Conservation (phyloP, 2,888 invertebrate species). For the Sphecodes monilicornis region DNA sequence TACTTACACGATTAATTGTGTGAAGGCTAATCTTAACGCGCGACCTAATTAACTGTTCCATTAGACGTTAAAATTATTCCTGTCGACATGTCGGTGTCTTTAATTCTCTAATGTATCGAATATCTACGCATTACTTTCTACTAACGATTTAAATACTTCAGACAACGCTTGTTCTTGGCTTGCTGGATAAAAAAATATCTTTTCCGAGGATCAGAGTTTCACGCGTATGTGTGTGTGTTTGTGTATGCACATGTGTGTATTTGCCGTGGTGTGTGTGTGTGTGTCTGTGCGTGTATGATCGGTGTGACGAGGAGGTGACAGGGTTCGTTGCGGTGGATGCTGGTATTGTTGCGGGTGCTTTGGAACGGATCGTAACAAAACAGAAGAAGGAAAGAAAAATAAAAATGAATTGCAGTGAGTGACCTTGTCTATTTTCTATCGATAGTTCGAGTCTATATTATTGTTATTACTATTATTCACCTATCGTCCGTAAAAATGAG, state of each 20-base stretch:
- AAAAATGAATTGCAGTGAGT: conserved; percentile 78
- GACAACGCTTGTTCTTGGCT: conserved; percentile 48
- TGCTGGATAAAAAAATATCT: conserved; percentile 67
- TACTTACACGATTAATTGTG: conserved; percentile 31
- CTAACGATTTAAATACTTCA: conserved; percentile 44
- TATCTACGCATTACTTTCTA: conserved; percentile 46
- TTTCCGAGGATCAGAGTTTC: conserved; percentile 63
- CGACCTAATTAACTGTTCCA: conserved; percentile 38
- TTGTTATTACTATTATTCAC: conserved; percentile 80
- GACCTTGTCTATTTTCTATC: conserved; percentile 82
- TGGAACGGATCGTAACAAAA: conserved; percentile 37
- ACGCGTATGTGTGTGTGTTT: conserved; percentile 32
- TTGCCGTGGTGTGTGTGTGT: accelerated
- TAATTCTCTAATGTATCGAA: conserved; percentile 40
- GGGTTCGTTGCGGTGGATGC: not conserved
- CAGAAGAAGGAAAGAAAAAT: conserved; percentile 39
- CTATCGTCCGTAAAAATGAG: conserved; percentile 78
- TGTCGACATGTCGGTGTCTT: conserved; percentile 20
- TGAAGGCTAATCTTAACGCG: conserved; percentile 38
- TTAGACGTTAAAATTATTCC: conserved; percentile 22
- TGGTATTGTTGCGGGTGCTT: conserved; percentile 13
- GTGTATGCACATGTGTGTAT: not conserved
- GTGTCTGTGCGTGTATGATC: not conserved
- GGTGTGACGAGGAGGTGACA: not conserved
- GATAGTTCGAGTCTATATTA: conserved; percentile 81